Conservation (phyloP, 2,888 invertebrate species). For the Nomada goodeniana region DNA sequence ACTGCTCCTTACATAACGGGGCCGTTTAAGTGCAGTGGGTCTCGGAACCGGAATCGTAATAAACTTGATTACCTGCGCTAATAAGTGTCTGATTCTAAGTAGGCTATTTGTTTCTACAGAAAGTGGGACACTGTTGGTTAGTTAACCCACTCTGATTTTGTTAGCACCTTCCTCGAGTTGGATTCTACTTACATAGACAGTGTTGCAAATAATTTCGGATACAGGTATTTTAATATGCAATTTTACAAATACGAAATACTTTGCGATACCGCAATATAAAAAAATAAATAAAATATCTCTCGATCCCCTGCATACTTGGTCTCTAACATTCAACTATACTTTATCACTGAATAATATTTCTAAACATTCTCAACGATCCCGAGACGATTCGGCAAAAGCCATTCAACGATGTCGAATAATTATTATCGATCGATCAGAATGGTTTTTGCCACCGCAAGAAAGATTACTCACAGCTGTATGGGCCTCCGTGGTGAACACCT, state of each 20-base stretch:
- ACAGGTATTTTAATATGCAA: no score
- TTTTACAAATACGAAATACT: no score
- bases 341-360: neutral
- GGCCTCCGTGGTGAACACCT: slow-evolving; percentile 86
- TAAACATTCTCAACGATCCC: neutral
- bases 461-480: slow-evolving; percentile 80
- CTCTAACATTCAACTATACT: no score
- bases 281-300: no score
- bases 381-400: no score
- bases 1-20: slow-evolving; percentile 19
- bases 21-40: neutral
- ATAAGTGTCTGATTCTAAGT: neutral
- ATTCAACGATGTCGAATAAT: neutral
- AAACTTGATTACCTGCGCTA: neutral
- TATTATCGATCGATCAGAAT: neutral
- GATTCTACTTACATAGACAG: no score
- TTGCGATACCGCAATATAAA: no score
- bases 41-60: slow-evolving; percentile 12
- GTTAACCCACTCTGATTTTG: neutral
- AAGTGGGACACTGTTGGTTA: neutral
- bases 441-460: no score
- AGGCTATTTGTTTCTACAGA: neutral
- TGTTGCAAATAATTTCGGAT: no score
- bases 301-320: no score
- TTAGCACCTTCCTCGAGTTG: neutral